Evolutionary conservation across 2,888 invertebrate species (phyloP).

Genomic region (Cryptosula pallasiana): DNA sequence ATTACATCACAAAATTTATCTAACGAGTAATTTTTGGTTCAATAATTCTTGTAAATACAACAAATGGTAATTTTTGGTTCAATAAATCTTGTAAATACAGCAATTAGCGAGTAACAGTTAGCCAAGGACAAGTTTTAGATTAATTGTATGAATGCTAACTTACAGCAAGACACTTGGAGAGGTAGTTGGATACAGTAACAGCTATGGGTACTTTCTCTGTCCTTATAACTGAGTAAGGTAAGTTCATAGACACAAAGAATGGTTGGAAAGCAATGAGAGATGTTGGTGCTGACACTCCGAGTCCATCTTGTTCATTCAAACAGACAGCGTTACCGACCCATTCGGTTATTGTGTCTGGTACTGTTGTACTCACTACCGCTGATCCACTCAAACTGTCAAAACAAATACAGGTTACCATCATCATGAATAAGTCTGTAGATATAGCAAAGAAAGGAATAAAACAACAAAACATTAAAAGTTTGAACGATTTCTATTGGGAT

Average conservation of each 20-base stretch:
- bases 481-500: too few relatives aligned
- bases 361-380: constrained; percentile 51
- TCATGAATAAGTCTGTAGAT: too few relatives aligned
- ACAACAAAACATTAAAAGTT: too few relatives aligned
- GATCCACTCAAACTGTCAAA: constrained; percentile 56
- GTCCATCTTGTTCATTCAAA: constrained; percentile 55
- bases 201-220: constrained; percentile 64
- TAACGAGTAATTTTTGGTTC: background rate
- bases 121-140: too few relatives aligned
- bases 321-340: constrained; percentile 62
- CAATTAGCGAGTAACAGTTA: too few relatives aligned
- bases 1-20: background rate
- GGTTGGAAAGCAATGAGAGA: constrained; percentile 63
- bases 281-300: constrained; percentile 57
- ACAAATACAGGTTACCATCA: background rate
- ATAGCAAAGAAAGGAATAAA: too few relatives aligned
- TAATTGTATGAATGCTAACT: too few relatives aligned
- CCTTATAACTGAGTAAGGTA: constrained; percentile 64
- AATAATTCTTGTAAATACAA: too few relatives aligned
- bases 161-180: constrained; percentile 66
- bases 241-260: constrained; percentile 68
- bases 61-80: too few relatives aligned
- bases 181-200: constrained; percentile 69
- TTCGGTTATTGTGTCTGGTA: constrained; percentile 63
- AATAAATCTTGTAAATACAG: too few relatives aligned